These are phyloP conservation scores for Megaceryle alcyon DNA, from an alignment of 2,797 vertebrate species.

Conservation along the genomic window DNA sequence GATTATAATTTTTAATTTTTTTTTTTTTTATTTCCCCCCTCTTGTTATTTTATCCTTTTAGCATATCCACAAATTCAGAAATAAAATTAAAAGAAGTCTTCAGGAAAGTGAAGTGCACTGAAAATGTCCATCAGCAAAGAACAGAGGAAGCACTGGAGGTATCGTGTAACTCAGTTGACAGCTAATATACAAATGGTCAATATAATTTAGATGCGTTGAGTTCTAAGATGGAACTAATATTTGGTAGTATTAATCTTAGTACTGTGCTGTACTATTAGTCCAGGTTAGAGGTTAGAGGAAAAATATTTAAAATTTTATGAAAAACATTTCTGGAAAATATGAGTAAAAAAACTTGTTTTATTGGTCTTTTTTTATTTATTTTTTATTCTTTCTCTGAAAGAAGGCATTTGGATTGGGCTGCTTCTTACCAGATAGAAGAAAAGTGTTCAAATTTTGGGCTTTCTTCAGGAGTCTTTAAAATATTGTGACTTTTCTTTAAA, in stretches of 20 bases:
- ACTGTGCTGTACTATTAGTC: background rate
- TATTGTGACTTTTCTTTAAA: background rate
- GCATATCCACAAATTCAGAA: slow-evolving; percentile 29
- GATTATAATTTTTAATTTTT: background rate
- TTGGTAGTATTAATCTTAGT: background rate
- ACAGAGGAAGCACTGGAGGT: slow-evolving; percentile 60
- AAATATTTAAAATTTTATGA: background rate
- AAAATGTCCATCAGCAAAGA: slow-evolving; percentile 49
- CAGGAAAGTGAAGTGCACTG: background rate
- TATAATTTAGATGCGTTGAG: background rate
- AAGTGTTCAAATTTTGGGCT: background rate
- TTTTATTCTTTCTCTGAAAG: background rate
- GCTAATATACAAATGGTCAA: background rate
- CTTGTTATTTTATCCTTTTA: slow-evolving; percentile 35
- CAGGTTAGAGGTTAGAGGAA: background rate
- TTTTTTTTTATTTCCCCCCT: background rate
- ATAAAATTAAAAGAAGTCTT: slow-evolving; percentile 39
- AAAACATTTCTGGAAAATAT: background rate
- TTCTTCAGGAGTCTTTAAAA: background rate
- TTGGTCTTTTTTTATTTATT: background rate
- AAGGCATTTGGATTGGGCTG: background rate
- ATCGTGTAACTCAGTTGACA: background rate
- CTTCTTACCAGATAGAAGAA: background rate
- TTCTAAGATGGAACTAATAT: background rate
- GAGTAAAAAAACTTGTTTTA: background rate